Conservation (phyloP, 2,888 invertebrate species). For the Macropis europaea region DNA sequence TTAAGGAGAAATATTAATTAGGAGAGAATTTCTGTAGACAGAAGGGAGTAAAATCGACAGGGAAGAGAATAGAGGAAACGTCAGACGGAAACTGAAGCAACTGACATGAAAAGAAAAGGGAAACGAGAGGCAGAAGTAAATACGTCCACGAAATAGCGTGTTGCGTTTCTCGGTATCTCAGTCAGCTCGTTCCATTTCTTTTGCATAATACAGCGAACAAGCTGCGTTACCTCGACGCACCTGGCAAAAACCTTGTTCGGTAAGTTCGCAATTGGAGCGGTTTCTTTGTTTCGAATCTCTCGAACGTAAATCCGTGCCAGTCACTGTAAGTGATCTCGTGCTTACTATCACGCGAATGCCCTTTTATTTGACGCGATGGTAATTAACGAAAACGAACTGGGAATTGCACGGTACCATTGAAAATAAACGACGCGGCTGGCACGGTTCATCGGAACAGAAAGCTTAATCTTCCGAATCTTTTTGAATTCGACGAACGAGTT, state of each 20-base stretch:
- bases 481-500: too few species aligned
- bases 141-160: background rate
- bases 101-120: background rate
- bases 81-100: background rate
- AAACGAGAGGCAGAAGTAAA: background rate
- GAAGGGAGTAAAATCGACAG: too few species aligned
- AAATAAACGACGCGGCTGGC: background rate
- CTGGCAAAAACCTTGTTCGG: constrained; percentile 21
- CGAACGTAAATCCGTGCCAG: constrained; percentile 20
- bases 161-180: constrained; percentile 12
- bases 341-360: background rate
- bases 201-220: constrained; percentile 34
- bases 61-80: too few species aligned
- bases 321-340: background rate
- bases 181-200: constrained; percentile 33
- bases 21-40: too few species aligned
- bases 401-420: background rate
- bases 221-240: background rate
- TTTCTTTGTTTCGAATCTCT: constrained; percentile 20
- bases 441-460: background rate
- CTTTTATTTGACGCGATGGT: constrained; percentile 11
- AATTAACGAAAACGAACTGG: constrained; percentile 9
- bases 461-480: too few species aligned
- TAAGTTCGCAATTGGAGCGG: constrained; percentile 21
- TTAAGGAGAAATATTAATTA: too few species aligned